Evolutionary conservation across 2,888 invertebrate species (phyloP), one percentile per base, ranked within the genome.

Genomic region (Atherix ibis): DNA sequence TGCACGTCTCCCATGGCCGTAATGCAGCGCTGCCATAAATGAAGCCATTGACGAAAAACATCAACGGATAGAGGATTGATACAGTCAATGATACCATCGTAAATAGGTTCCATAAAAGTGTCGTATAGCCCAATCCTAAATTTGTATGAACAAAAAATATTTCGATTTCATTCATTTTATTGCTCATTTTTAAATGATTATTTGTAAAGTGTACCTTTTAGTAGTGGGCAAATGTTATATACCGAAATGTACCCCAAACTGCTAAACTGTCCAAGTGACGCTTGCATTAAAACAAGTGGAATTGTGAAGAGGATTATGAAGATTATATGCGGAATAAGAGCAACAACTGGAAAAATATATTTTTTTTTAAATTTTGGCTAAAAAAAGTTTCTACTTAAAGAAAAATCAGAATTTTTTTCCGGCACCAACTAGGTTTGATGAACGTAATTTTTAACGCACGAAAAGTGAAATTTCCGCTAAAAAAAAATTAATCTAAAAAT

Each of bases 201-300:
- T 13, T 19, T 25, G 6, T 27, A 13, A 18, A 10, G n/a, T n/a
- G n/a, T 58, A 82, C 85, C 89, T 75, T 87, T 89, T 51, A 89
- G 79, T 27, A 89, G 60, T 2, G 89, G 88, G 35, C 73, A 73
- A 48, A 83, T 72, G 45, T 75, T 76, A 63, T 84, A 88, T 43
- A 85, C 69, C 14, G 79, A 76, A 43, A 85, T 73, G 45, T 83
- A 83, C 44, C 87, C 84, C 24, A 78, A 74, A 47, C 79, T 77
- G 18, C 81, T 70, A 58, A 85, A 84, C 53, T 91, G 89, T 13
- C 89, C 89, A 47, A 89, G 66, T 2, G 79, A 71, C 1, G 84
- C 76, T 61, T 91, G 89, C 70, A 91, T 66, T 52, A 87, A 84
- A 51, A 88, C 88, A 40, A 89, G 64, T 1, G 89, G 89, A 37